Evolutionary conservation across 2,113 vertebrate genomes (phyloP).

Genomic region (Rhodinocichla rosea): DNA sequence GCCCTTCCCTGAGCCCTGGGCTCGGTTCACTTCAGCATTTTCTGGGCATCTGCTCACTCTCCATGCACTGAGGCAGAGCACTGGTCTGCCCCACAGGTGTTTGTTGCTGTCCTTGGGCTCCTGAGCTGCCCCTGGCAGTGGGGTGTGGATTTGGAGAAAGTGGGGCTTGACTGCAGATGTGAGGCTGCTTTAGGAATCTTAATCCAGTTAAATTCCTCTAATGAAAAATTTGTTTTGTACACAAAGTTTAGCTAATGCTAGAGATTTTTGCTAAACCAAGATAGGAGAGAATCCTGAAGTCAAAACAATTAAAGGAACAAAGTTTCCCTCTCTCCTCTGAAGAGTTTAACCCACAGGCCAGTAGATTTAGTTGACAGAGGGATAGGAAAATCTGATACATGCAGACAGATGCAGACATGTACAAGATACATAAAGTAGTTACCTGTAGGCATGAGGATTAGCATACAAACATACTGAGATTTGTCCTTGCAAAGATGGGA

Average conservation of each 20-base stretch:
- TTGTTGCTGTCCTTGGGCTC: neutral
- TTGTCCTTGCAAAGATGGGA: neutral
- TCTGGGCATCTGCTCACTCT: neutral
- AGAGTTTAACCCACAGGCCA: neutral
- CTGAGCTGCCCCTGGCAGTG: neutral
- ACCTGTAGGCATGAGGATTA: neutral
- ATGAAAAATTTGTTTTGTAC: neutral
- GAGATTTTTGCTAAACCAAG: neutral
- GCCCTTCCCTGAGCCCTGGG: neutral
- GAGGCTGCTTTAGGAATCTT: neutral
- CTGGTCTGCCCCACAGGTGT: neutral
- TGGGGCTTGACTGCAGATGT: neutral
- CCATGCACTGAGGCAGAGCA: accelerated
- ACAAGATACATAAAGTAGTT: neutral
- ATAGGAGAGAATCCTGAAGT: neutral
- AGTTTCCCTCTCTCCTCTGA: neutral
- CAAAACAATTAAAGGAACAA: neutral
- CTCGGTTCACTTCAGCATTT: neutral
- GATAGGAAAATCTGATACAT: neutral
- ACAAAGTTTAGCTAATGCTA: neutral
- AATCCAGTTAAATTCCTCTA: neutral
- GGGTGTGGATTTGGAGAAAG: neutral
- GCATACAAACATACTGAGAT: neutral
- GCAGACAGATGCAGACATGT: neutral
- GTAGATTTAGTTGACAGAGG: neutral